Percentiles rank a stretch among this genome's conserved stretches.
Evolutionary conservation across 2,888 invertebrate genomes (phyloP).

Genomic region (Agrilus mali): DNA sequence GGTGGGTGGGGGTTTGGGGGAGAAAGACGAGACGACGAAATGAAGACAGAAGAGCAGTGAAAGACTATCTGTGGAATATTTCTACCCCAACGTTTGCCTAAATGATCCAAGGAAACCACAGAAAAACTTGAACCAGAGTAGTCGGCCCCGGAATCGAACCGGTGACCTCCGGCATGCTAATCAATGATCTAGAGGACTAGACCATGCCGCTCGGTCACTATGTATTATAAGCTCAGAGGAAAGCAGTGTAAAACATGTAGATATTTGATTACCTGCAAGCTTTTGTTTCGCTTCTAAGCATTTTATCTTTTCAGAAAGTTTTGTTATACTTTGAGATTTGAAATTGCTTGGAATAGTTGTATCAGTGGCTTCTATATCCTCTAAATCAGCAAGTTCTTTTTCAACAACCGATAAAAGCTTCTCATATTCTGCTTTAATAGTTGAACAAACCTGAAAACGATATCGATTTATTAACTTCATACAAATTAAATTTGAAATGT

Average conservation of each 20-base stretch:
- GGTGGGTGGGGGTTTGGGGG: too few species aligned
- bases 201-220: neutral
- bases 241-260: neutral
- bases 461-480: too few species aligned
- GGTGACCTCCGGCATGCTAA: too few species aligned
- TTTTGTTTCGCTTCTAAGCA: constrained; percentile 24
- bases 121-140: too few species aligned
- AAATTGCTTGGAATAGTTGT: constrained; percentile 2
- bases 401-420: constrained; percentile 28
- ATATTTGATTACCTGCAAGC: constrained; percentile 8
- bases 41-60: too few species aligned
- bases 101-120: too few species aligned
- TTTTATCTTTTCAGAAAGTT: constrained; percentile 28
- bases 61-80: too few species aligned
- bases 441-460: constrained; percentile 8
- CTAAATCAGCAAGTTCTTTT: constrained; percentile 26
- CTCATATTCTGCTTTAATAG: constrained; percentile 26
- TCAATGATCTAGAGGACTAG: too few species aligned
- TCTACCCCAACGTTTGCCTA: too few species aligned
- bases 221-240: neutral
- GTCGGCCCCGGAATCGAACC: too few species aligned
- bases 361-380: constrained; percentile 23
- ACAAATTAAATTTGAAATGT: too few species aligned
- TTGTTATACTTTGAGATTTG: constrained; percentile 14
- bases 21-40: too few species aligned